phyloP scores from a whole-genome alignment of 2,113 vertebrate genomes.

The Bufo gargarizans region DNA sequence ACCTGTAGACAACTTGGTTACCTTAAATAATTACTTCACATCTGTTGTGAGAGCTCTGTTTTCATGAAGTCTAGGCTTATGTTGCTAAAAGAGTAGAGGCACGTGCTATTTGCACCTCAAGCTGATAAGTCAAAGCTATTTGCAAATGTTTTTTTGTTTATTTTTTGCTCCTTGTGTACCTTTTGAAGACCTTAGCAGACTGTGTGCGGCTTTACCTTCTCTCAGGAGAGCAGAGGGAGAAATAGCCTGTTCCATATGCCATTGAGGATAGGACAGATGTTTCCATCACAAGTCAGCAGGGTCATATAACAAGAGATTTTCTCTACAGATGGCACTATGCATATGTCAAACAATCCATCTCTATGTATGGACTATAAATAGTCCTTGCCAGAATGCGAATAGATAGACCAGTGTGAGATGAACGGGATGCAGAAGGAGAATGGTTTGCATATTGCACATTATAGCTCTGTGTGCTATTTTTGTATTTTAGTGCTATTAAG shows the following conservation, averaged over 20 bases:
- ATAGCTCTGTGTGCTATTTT: neutral
- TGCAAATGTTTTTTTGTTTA: conserved; percentile 13
- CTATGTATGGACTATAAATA: conserved; percentile 51
- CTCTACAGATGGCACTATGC: conserved; percentile 54
- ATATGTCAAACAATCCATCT: conserved; percentile 49
- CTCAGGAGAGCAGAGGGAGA: conserved; percentile 45
- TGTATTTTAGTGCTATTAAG: neutral
- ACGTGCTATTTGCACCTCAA: neutral
- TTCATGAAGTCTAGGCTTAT: conserved; percentile 4
- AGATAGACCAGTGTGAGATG: conserved; percentile 31
- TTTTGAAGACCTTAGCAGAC: conserved; percentile 51
- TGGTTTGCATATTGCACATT: neutral
- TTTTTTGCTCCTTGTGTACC: neutral
- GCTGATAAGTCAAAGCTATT: conserved; percentile 10
- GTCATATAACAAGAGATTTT: conserved; percentile 51
- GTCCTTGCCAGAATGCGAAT: conserved; percentile 15
- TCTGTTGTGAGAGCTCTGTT: neutral
- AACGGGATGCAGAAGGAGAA: neutral
- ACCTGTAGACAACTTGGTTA: neutral
- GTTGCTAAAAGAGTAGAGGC: conserved; percentile 8
- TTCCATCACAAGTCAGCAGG: conserved; percentile 25
- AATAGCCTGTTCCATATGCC: conserved; percentile 47
- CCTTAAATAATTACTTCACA: neutral
- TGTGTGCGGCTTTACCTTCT: conserved; percentile 42
- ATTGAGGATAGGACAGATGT: conserved; percentile 51